phyloP scores from a whole-genome alignment of 2,797 vertebrate species.

The Enteromius radiatus region DNA sequence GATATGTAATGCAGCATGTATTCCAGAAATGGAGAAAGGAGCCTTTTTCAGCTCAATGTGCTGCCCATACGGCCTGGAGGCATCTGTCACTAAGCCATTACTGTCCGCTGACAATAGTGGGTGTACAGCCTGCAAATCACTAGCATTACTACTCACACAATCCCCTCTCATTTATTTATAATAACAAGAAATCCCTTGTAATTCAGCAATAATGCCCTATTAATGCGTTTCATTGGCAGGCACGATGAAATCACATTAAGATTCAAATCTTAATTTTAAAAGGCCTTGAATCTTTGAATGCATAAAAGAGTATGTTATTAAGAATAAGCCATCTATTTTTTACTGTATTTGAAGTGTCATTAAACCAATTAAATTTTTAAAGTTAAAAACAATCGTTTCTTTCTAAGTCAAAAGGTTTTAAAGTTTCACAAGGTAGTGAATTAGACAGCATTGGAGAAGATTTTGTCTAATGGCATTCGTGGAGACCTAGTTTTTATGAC shows the following conservation, averaged over 20 bases:
- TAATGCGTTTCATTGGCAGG: conserved; percentile 28
- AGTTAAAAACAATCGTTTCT: background rate
- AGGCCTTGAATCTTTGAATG: conserved; percentile 13
- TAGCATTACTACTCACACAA: conserved; percentile 46
- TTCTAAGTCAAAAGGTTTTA: background rate
- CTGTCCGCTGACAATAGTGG: conserved; percentile 57
- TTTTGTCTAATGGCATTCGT: conserved; percentile 17
- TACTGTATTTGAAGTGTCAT: background rate
- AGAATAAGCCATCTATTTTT: conserved; percentile 1
- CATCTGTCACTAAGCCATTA: conserved; percentile 62
- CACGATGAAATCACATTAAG: conserved; percentile 8
- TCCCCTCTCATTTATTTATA: conserved; percentile 55
- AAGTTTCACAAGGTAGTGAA: conserved; percentile 15
- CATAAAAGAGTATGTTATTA: background rate
- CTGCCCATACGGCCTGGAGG: conserved; percentile 58
- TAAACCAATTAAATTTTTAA: conserved; percentile 5
- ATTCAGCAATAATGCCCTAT: conserved; percentile 31
- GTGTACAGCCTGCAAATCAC: conserved; percentile 59
- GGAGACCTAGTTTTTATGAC: background rate
- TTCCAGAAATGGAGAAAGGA: conserved; percentile 55
- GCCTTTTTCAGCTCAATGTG: conserved; percentile 55
- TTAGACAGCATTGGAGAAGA: conserved; percentile 23
- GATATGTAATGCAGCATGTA: conserved; percentile 62
- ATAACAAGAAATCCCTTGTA: conserved; percentile 45
- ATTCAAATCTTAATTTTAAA: conserved; percentile 26